Conservation (phyloP, 2,888 invertebrate genomes). For the Philereme transversata region DNA sequence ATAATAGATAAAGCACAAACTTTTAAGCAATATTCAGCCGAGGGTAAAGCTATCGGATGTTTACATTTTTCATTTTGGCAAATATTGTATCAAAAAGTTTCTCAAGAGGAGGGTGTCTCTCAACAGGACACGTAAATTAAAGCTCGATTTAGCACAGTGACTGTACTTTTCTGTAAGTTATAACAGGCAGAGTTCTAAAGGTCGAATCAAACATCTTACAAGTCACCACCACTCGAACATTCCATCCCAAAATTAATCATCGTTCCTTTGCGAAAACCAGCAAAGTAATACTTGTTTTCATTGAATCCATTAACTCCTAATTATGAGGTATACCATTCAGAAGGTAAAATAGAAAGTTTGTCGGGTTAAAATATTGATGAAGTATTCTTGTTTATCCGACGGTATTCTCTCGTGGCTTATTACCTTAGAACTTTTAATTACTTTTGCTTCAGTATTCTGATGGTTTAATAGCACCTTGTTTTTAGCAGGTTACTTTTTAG, state of each 20-base stretch:
- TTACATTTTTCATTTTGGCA: too few species aligned
- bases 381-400: slow-evolving; percentile 48
- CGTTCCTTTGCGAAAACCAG: slow-evolving; percentile 26
- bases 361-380: slow-evolving; percentile 53
- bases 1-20: too few species aligned
- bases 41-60: too few species aligned
- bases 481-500: slow-evolving; percentile 45
- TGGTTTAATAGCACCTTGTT: slow-evolving; percentile 54
- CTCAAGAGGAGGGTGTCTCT: too few species aligned
- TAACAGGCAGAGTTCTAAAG: slow-evolving; percentile 1
- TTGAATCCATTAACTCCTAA: slow-evolving; percentile 47
- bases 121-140: too few species aligned
- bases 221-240: slow-evolving; percentile 32
- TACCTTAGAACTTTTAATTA: slow-evolving; percentile 64
- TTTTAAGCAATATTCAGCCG: too few species aligned
- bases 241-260: slow-evolving; percentile 36
- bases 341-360: slow-evolving; percentile 48
- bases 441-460: slow-evolving; percentile 60
- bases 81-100: too few species aligned
- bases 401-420: slow-evolving; percentile 38
- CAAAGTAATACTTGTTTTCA: slow-evolving; percentile 38
- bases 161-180: background rate
- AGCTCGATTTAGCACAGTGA: background rate
- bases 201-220: slow-evolving; percentile 32
- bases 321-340: slow-evolving; percentile 45